phyloP scores from a whole-genome alignment of 2,888 invertebrate genomes.

The Heteromyza rotundicornis region DNA sequence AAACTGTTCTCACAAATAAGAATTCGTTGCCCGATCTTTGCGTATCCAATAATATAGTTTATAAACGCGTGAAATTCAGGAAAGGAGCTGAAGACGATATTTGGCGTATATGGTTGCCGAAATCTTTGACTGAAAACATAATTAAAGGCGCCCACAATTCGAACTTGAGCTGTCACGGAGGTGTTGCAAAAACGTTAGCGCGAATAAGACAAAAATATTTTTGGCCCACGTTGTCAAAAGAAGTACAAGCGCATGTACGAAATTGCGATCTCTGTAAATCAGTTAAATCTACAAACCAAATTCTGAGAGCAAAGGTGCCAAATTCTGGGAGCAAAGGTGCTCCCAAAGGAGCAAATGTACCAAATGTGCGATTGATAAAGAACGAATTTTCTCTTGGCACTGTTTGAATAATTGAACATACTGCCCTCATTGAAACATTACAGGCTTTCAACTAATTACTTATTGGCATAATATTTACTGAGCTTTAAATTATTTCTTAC shows the following conservation, averaged over 20 bases:
- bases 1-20: background rate
- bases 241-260: background rate
- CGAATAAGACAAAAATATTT: constrained; percentile 11
- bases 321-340: too few relatives aligned
- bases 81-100: background rate
- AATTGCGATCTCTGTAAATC: constrained; percentile 10
- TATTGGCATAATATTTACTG: too few relatives aligned
- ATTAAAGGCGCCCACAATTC: constrained; percentile 11
- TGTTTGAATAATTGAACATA: too few relatives aligned
- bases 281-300: constrained; percentile 9
- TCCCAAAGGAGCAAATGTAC: too few relatives aligned
- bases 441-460: too few relatives aligned
- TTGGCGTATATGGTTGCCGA: constrained; percentile 1
- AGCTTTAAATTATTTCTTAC: too few relatives aligned
- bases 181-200: constrained; percentile 8
- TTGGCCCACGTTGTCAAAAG: constrained; percentile 1
- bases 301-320: constrained; percentile 7
- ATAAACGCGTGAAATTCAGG: background rate
- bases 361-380: too few relatives aligned
- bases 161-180: constrained; percentile 8
- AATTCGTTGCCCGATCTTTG: background rate
- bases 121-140: background rate
- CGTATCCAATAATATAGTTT: background rate
- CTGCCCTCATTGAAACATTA: too few relatives aligned
- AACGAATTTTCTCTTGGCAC: too few relatives aligned